phyloP scores from a whole-genome alignment of 2,888 invertebrate genomes.

The Hirtodrosophila cameraria region DNA sequence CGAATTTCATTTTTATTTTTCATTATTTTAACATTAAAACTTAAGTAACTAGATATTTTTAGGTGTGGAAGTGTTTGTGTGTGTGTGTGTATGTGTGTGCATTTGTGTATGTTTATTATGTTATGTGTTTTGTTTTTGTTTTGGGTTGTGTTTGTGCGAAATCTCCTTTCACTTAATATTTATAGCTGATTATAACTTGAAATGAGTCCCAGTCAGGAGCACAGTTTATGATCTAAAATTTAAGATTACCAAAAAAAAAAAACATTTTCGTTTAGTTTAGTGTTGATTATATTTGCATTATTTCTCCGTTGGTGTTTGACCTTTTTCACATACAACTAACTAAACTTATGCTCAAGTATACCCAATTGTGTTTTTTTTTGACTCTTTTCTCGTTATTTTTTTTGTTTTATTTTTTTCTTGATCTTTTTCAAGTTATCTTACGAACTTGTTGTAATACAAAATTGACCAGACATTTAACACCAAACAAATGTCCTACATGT shows the following conservation, averaged over 20 bases:
- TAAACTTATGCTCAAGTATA: slow-evolving; percentile 41
- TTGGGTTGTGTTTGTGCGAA: background rate
- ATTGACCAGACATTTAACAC: slow-evolving; percentile 71
- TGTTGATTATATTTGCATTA: slow-evolving; percentile 62
- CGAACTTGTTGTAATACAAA: slow-evolving; percentile 48
- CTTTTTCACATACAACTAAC: slow-evolving; percentile 51
- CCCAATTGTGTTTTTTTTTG: background rate
- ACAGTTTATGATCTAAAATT: slow-evolving; percentile 38
- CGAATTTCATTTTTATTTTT: slow-evolving; percentile 20
- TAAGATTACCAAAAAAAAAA: slow-evolving; percentile 54
- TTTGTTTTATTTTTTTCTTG: slow-evolving; percentile 1
- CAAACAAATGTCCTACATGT: slow-evolving; percentile 63
- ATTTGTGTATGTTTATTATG: slow-evolving; percentile 8
- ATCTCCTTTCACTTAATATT: slow-evolving; percentile 29
- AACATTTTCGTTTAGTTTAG: slow-evolving; percentile 30
- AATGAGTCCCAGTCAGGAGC: slow-evolving; percentile 24
- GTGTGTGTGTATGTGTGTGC: slow-evolving; percentile 10
- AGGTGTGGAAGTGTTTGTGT: slow-evolving; percentile 45
- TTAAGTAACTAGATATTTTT: slow-evolving; percentile 45
- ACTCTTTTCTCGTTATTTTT: background rate
- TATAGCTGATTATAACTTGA: slow-evolving; percentile 46
- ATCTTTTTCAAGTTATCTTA: slow-evolving; percentile 3
- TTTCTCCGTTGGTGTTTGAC: slow-evolving; percentile 59
- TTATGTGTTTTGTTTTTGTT: slow-evolving; percentile 1
- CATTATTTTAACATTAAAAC: slow-evolving; percentile 67